Evolutionary conservation across 2,113 vertebrate species (phyloP).

Genomic region (Syngnathus floridae): DNA sequence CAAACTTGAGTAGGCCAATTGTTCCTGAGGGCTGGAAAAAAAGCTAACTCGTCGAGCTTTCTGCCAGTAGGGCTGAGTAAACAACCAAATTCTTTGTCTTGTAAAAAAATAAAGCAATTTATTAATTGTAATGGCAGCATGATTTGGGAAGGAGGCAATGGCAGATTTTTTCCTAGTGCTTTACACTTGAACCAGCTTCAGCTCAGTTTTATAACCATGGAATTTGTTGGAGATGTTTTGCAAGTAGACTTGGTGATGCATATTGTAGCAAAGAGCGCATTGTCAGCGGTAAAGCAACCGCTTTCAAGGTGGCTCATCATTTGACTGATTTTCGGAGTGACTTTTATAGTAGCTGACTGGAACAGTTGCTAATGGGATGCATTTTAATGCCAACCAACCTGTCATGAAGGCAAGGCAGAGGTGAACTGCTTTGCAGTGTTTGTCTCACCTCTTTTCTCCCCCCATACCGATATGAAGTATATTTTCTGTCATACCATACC

Average conservation of each 20-base stretch:
- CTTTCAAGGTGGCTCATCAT: too few relatives aligned
- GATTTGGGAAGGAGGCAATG: constrained; percentile 48
- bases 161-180: constrained; percentile 71
- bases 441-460: not conserved
- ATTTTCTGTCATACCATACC: too few relatives aligned
- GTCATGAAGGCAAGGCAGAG: not conserved
- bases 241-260: not conserved
- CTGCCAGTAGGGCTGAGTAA: constrained; percentile 60
- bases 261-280: not conserved
- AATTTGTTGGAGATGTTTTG: not conserved
- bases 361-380: not conserved
- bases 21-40: constrained; percentile 70
- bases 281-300: not conserved
- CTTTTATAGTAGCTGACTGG: not conserved
- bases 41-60: constrained; percentile 27
- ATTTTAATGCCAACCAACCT: not conserved
- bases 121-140: constrained; percentile 69
- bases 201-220: constrained; percentile 25
- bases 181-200: constrained; percentile 43
- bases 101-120: constrained; percentile 69
- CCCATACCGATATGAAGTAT: not conserved
- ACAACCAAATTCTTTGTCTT: constrained; percentile 61
- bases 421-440: not conserved
- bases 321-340: not conserved
- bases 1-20: constrained; percentile 57